Base-by-base conservation (phyloP, 2,797 vertebrate species). In the Scarus forsteni region DNA sequence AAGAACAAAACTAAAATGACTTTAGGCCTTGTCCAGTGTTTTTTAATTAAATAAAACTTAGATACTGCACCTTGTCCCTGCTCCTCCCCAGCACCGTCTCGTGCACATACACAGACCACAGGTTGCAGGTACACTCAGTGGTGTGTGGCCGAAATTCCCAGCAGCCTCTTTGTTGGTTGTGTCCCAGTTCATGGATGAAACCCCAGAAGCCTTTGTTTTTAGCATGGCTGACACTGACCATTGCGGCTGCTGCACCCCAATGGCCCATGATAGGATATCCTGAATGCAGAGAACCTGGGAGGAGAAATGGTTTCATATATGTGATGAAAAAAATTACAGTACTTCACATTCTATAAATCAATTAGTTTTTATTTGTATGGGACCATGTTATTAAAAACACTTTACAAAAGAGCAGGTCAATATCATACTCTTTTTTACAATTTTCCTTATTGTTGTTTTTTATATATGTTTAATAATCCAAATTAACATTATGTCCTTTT, bases 81-180 rank as follows among this genome's bases (percentile, higher is more conserved):
- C 93, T 58, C 46, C 97, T 73, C 0, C 92, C 93, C 65, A 98
- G 89, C 64, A 98, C 95, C 0, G 86, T 88, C 76, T 98, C 97
- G 3, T 96, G 93, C 50, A 98, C 92, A 0, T 97, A 99, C 76
- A 98, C 94, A 1, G 97, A 97, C 97, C 97, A 98, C 67, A 98
- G 94, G 91, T 99, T 98, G 88, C 96, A 97, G 0, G 97, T 98
- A n/a, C 95, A 93, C 85, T 98, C 97, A 0, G 95, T 97, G 73
- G 97, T 98, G 71, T 98, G 86, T 0, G 95, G 73, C 0, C 85
- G 91, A 71, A 97, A 95, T 83, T 98, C 97, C 97, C 97, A 98
- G 44, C 73, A 90, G 0, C 40, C 2, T 60, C 81, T 79, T 83
- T 98, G 97, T 70, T 97, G 95, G 84, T 98, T 98, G 91, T 98